phyloP scores from a whole-genome alignment of 2,797 vertebrate species.

The Muscicapa striata region DNA sequence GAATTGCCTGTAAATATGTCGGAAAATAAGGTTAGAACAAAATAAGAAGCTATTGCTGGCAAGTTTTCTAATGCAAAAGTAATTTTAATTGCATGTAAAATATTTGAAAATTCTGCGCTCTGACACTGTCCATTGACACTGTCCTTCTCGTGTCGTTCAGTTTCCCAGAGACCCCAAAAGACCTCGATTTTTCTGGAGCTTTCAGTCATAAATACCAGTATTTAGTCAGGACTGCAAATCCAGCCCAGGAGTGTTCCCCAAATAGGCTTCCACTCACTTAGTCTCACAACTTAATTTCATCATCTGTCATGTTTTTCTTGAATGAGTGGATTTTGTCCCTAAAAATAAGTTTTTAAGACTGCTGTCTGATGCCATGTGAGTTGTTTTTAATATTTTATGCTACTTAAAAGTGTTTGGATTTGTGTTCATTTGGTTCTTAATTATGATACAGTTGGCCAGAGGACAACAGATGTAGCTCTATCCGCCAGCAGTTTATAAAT shows the following conservation, averaged over 20 bases:
- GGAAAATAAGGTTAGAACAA: not conserved
- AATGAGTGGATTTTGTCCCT: not conserved
- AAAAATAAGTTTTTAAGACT: not conserved
- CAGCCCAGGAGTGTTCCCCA: not conserved
- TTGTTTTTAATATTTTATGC: not conserved
- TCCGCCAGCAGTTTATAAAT: not conserved
- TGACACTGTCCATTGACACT: accelerated
- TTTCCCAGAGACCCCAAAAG: not conserved
- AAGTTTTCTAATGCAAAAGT: not conserved
- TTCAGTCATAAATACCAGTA: not conserved
- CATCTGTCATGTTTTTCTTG: not conserved
- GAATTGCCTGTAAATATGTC: not conserved
- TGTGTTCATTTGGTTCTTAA: not conserved
- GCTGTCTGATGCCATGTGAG: not conserved
- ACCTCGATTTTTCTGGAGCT: not conserved
- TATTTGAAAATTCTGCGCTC: not conserved
- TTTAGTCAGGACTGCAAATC: not conserved
- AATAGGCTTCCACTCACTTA: not conserved
- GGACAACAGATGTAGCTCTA: not conserved
- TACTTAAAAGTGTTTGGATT: not conserved
- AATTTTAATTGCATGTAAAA: not conserved
- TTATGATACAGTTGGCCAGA: not conserved
- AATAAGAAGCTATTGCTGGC: not conserved
- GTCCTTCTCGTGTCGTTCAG: accelerated
- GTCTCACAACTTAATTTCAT: not conserved